Conservation (phyloP, 2,888 invertebrate species). For the Rhorus exstirpatorius region DNA sequence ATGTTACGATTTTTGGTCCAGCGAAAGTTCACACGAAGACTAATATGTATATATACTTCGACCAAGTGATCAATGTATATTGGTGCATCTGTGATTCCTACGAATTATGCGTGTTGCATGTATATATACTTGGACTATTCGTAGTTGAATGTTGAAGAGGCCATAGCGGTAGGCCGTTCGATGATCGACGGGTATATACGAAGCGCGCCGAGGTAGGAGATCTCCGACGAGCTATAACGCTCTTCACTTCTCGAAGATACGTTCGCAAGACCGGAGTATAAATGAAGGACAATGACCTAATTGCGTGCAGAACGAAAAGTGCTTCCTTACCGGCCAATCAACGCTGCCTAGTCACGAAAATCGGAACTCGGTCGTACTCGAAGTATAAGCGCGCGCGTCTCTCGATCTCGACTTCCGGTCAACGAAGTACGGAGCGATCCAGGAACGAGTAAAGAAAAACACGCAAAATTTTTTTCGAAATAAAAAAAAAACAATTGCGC, state of each 20-base stretch:
- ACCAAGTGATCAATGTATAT: too few relatives aligned
- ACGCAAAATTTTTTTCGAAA: not conserved
- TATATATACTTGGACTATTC: too few relatives aligned
- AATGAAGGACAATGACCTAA: constrained; percentile 86
- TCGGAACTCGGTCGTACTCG: constrained; percentile 64
- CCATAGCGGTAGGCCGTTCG: constrained; percentile 32
- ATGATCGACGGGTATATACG: constrained; percentile 26
- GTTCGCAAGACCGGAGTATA: constrained; percentile 80
- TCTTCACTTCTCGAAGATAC: constrained; percentile 72
- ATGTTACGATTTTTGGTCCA: constrained; percentile 4
- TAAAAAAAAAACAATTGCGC: constrained; percentile 18
- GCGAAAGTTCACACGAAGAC: constrained; percentile 27
- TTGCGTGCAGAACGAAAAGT: constrained; percentile 84
- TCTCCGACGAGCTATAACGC: constrained; percentile 55
- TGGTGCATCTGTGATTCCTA: not conserved
- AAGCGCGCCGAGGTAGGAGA: constrained; percentile 70
- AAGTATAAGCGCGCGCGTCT: constrained; percentile 53
- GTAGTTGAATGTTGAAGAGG: constrained; percentile 42
- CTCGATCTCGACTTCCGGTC: constrained; percentile 45
- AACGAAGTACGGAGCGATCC: constrained; percentile 9
- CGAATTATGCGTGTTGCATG: too few relatives aligned
- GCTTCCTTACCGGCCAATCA: constrained; percentile 82
- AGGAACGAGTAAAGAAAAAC: constrained; percentile 7
- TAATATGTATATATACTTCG: too few relatives aligned
- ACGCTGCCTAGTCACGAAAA: constrained; percentile 65